Evolutionary conservation across 1,140 invertebrate genomes (phyloP), one percentile per base, ranked within the genome.

Genomic region (Orussus abietinus): DNA sequence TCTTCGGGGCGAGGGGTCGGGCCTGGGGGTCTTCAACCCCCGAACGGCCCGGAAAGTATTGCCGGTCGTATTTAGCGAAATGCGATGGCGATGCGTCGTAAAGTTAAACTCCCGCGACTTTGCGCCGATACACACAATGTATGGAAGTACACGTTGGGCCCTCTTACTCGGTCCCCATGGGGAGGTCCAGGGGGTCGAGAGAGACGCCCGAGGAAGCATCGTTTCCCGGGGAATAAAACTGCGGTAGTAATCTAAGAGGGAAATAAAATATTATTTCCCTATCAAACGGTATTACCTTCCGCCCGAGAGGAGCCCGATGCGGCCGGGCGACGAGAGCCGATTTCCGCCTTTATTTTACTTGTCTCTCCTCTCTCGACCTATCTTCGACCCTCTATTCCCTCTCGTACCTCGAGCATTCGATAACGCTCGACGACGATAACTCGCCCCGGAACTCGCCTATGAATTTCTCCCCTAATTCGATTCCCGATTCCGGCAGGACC

Each of bases 261-360:
- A 41, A 66, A 64, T 66, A 66, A 66, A 66, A 66, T 68, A 68
- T 68, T 62, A 66, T 66, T 66, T 64, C 55, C 58, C 60, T 65
- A 65, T 68, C 57, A 65, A 68, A 66, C 49, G 51, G 55, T 60
- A 59, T 54, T 57, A 58, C 62, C 54, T 65, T 62, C 50, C 57
- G 55, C 57, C 59, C 45, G 45, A 51, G 42, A 32, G 21, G 21
- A 47, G 9, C 39, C 32, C 18, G 37, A 40, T 39, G 14, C 29
- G 29, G 29, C 13, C 21, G 21, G 20, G 19, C 31, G 15, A 15
- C 25, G 25, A 18, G 26, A 31, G 37, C 53, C 50, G 56, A 64
- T 64, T 67, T 61, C 53, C 52, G 52, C 53, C 59, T 56, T 66
- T 60, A 54, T 52, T 55, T 50, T 50, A 50, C 51, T 47, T 47